Conservation (phyloP, 2,888 invertebrate species). For the Phyllotreta cruciferae region DNA sequence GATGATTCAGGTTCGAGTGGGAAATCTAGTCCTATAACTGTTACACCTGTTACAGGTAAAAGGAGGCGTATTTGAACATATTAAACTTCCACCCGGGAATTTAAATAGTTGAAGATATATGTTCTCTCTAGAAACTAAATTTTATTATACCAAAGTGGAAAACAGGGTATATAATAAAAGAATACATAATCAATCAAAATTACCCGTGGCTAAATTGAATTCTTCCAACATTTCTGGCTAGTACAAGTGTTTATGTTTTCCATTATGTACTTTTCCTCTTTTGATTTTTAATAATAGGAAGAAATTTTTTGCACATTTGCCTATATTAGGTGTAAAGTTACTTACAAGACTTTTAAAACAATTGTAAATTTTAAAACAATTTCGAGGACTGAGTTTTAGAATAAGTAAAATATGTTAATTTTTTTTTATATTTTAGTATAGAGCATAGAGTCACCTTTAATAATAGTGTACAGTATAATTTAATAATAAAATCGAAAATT, state of each 20-base stretch:
- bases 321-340: constrained; percentile 14
- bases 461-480: too few relatives aligned
- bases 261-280: constrained; percentile 6
- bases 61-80: constrained; percentile 50
- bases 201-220: neutral
- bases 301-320: constrained; percentile 1
- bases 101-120: neutral
- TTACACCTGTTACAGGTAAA: constrained; percentile 49
- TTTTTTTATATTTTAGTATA: too few relatives aligned
- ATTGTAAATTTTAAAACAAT: neutral
- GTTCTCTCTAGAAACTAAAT: constrained; percentile 18
- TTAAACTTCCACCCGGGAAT: too few relatives aligned
- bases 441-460: too few relatives aligned
- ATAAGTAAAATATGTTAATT: too few relatives aligned
- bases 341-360: constrained; percentile 1
- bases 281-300: constrained; percentile 1
- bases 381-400: too few relatives aligned
- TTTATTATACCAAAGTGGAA: constrained; percentile 27
- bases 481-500: too few relatives aligned
- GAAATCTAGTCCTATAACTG: constrained; percentile 58
- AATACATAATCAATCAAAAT: constrained; percentile 6
- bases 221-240: neutral
- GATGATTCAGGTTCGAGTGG: constrained; percentile 58
- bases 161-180: constrained; percentile 26
- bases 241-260: constrained; percentile 4